A percentile compares a stretch with the other conserved stretches of the same genome.
Evolutionary conservation across 2,113 vertebrate genomes (phyloP).

Genomic region (Seriola aureovittata): DNA sequence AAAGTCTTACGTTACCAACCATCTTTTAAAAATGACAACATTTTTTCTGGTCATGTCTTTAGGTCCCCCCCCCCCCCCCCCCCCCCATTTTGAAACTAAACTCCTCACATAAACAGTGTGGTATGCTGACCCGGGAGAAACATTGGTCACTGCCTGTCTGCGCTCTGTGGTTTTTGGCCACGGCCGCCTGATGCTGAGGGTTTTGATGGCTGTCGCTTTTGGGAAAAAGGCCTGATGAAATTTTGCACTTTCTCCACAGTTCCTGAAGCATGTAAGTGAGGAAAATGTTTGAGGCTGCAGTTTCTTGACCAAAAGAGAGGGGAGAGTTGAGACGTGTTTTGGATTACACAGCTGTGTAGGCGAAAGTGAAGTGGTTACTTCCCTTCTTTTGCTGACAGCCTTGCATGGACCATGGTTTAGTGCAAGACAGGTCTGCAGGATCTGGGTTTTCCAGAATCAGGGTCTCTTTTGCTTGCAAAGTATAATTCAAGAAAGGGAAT

Average conservation of each 20-base stretch:
- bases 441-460: not conserved
- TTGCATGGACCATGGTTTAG: not conserved
- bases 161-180: constrained; percentile 51
- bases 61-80: too few relatives aligned
- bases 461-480: not conserved
- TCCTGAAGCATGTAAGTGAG: constrained; percentile 23
- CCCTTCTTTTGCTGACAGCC: constrained; percentile 39
- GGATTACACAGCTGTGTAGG: constrained; percentile 58
- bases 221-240: constrained; percentile 36
- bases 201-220: constrained; percentile 50
- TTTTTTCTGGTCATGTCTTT: not conserved
- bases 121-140: constrained; percentile 18
- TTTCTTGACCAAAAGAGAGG: constrained; percentile 39
- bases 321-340: constrained; percentile 24
- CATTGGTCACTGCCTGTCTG: constrained; percentile 46
- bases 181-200: not conserved
- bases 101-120: constrained; percentile 20
- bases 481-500: too few relatives aligned
- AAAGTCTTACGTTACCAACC: not conserved
- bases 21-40: not conserved
- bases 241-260: constrained; percentile 34
- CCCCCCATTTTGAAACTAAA: constrained; percentile 26
- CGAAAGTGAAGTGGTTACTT: constrained; percentile 38
- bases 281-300: constrained; percentile 33
- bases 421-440: not conserved